Base-by-base conservation (phyloP, 2,113 vertebrate genomes). In the Psophia crepitans region DNA sequence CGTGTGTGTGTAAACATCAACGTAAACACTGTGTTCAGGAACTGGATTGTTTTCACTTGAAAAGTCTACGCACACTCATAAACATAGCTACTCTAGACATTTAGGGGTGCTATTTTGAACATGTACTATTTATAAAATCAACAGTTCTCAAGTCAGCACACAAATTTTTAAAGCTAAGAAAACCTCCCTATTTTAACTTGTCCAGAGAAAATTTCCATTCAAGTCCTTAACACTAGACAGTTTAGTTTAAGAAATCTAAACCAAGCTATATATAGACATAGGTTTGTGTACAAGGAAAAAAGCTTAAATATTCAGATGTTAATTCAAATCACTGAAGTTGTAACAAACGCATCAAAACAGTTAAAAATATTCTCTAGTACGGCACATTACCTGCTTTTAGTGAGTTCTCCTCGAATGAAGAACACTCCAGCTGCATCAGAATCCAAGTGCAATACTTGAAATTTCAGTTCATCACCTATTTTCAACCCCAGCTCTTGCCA, bases 361-460 rank as follows among this genome's bases (percentile, higher is more conserved):
- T 11, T 75, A 13, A 73, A 91, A 85, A 84, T 57, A 71, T 11
- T 35, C 37, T 10, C 8, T 41, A 0, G 11, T 49, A 60, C 4
- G 24, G 41, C 44, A 97, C 87, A 54, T 20, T 96, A 99, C 99
- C 98, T 98, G 85, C 96, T 98, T 83, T 97, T 97, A 51, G 96
- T 96, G 56, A 99, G 94, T 53, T 92, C 97, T 96, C 99, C 99
- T 95, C 98, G 98, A 98, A 99, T 99, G 85, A 99, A 99, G 91
- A 99, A 98, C 23, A 99, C 99, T 22, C 99, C 99, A 12, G 97
- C 99, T 37, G 96, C 84, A 84, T 99, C 99, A 3, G 99, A 98
- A 39, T 99, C 99, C 41, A 99, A 98, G 44, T 99, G 98, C 9
- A 96, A 96, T 39, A 99, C 99, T 95, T 98, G 97, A 94, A 99